phyloP scores from a whole-genome alignment of 2,888 invertebrate genomes.

The Notodonta dromedarius region DNA sequence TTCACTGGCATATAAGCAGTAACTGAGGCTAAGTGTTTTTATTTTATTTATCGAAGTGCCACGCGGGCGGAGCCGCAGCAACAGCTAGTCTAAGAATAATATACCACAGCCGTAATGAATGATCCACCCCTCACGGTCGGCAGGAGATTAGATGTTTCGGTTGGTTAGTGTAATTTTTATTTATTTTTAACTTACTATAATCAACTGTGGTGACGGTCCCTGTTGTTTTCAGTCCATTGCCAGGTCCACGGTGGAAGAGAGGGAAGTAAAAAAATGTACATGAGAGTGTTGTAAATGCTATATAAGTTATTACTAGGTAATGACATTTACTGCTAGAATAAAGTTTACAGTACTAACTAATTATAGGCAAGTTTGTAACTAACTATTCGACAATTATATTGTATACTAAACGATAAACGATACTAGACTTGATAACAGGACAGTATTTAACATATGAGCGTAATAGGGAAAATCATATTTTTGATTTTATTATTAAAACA shows the following conservation, averaged over 20 bases:
- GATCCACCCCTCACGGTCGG: constrained; percentile 11
- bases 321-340: constrained; percentile 39
- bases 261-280: constrained; percentile 57
- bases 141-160: constrained; percentile 28
- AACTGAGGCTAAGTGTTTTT: no score
- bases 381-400: no score
- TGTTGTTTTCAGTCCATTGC: constrained; percentile 52
- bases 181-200: constrained; percentile 74
- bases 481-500: no score
- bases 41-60: no score
- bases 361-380: no score
- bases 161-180: constrained; percentile 17
- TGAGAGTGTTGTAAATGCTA: constrained; percentile 46
- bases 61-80: no score
- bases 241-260: constrained; percentile 56
- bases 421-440: no score
- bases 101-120: constrained; percentile 26
- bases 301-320: constrained; percentile 10
- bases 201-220: constrained; percentile 81
- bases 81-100: constrained; percentile 34
- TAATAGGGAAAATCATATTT: no score
- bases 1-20: no score
- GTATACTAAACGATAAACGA: no score
- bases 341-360: not conserved
- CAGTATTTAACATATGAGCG: no score